phyloP scores from a whole-genome alignment of 2,113 vertebrate genomes.

The Strigops habroptila region DNA sequence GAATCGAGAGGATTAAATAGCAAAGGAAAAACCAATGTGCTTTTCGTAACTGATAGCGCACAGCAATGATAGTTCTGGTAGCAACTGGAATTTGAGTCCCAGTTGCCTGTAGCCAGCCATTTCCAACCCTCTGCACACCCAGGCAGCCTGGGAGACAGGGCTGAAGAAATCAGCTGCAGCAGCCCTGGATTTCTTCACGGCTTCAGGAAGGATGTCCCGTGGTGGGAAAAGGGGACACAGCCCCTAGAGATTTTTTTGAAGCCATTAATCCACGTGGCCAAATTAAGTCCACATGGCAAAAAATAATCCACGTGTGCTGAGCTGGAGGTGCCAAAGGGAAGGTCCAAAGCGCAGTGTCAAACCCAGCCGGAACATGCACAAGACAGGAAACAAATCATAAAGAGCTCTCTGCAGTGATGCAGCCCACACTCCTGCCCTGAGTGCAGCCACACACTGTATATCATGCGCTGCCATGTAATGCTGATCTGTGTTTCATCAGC shows the following conservation, averaged over 20 bases:
- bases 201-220: background rate
- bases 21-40: conserved; percentile 35
- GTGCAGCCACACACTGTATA: background rate
- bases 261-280: background rate
- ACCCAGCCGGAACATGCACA: background rate
- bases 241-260: background rate
- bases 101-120: background rate
- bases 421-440: background rate
- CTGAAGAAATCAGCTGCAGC: background rate
- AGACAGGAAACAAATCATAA: background rate
- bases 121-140: background rate
- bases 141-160: background rate
- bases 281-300: background rate
- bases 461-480: background rate
- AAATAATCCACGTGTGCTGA: background rate
- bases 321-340: background rate
- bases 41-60: conserved; percentile 11
- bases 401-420: background rate
- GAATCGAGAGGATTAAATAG: conserved; percentile 45
- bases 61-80: conserved; percentile 45
- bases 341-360: background rate
- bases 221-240: background rate
- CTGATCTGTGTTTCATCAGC: background rate
- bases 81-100: conserved; percentile 29
- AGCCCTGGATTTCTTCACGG: background rate